Evolutionary conservation across 2,113 vertebrate genomes (phyloP), one percentile per base, ranked within the genome.

Genomic region (Symphodus melops): DNA sequence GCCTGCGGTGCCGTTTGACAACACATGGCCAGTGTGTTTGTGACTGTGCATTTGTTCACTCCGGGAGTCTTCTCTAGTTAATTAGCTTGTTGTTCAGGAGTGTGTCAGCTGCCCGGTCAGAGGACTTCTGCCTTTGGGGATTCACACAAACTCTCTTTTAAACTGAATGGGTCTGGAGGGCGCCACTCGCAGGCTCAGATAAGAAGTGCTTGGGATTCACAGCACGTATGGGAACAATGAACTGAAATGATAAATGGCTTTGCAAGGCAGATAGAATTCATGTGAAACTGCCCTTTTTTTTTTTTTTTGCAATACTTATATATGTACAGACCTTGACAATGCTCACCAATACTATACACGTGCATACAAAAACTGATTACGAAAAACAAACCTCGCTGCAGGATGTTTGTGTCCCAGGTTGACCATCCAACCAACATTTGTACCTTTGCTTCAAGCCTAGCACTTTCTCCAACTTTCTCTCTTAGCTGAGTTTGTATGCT

Each of bases 21-120:
- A 85, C 87, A 92, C 86, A 89, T 88, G 90, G 86, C 57, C 72
- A 51, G 81, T 82, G 57, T 79, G 68, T 72, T 60, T 85, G 73
- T 86, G 76, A 71, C 80, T 83, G 77, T 64, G 71, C 86, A 82
- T 90, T 86, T 86, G 86, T 85, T 88, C 82, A 42, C 60, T 82
- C 61, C 73, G 52, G 71, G 69, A 84, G 84, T 58, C 58, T 33
- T 71, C 68, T 75, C 72, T 44, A 60, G 75, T 91, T 90, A 90
- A 90, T 90, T 79, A 81, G 84, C 79, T 89, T 82, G 82, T 90
- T 85, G 87, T 90, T 91, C 82, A 81, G 82, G 76, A 86, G 85
- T 84, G 76, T 83, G 86, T 91, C 89, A 92, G 91, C 88, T 91
- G 91, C 88, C 84, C 82, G 86, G 88, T 91, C 86, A 84, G 84